Base-by-base conservation (phyloP, 2,888 invertebrate genomes). In the Yponomeuta malinellus region DNA sequence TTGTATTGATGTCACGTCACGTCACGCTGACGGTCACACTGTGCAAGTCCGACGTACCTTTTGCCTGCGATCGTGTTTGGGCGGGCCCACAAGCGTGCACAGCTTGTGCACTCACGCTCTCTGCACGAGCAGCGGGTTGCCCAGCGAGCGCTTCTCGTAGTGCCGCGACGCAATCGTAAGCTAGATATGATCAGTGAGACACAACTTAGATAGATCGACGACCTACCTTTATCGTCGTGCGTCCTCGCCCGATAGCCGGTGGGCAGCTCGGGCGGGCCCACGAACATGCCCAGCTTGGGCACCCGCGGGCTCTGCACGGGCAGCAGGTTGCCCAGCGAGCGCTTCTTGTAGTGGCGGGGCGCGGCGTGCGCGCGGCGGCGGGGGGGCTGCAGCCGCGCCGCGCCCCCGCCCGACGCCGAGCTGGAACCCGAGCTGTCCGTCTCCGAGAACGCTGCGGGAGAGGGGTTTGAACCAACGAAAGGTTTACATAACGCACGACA, bases 371-470 rank as follows among this genome's bases (percentile, higher is more conserved):
- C 0, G 77, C 81, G 85, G 70, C 72, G 78, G 77, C 74, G 73
- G 78, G 15, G 77, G 80, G 73, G 10, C 89, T 0, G 89, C 89
- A 77, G 95, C 95, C 75, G 94, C 87, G 74, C 96, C 96, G 77
- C 63, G 63, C 63, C n/a, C 2, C 23, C 64, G 31, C 64, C 23
- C 64, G 64, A 89, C 78, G 95, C 95, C 76, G 94, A 87, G 74
- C 96, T 96, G 77, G 96, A 96, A 83, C 95, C 96, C 75, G 98
- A 98, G 77, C 97, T 97, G 86, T 98, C 98, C 8, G 98, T 97
- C 86, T 98, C 98, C 72, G 97, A 97, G 86, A 96, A 96, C 72
- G 96, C 96, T 95, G 85, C n/a, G 37, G 37, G 10, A 9, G 23
- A 52, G 37, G 23, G 5, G 37, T 5, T 37, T 5, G 4, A 37